Base-by-base conservation (phyloP, 92 coral and sea anemone genomes). In the Actinernus sp. region DNA sequence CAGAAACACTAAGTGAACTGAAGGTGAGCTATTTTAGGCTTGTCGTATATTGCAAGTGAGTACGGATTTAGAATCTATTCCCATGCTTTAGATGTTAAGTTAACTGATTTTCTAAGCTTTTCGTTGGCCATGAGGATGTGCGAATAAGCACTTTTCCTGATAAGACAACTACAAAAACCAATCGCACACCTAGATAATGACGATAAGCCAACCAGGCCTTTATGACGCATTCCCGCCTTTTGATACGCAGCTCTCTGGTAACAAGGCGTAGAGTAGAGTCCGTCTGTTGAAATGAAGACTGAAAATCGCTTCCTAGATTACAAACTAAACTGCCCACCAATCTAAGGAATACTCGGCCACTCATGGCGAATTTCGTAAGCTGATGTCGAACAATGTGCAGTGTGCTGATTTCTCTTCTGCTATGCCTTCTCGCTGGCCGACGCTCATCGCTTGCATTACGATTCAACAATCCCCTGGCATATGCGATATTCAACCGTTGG, bases 401-500 rank as follows among this genome's bases (percentile, higher is more conserved):
- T 12, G 38, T 70, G 46, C 27, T 38, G 58, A 50, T 29, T 23
- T 6, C 25, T 17, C 36, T 70, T 13, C 30, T 70, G 41, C 76
- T 55, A 68, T 40, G 29, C 30, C 45, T 68, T 17, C 39, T 41
- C 23, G 34, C 39, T 30, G 47, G 54, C 8, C 29, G 14, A 22
- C 43, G 64, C 7, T 56, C 24, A 13, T 14, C 39, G 55, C 31
- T 44, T 56, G 65, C 55, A 37, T 45, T 70, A 38, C 58, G 78
- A 37, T 70, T 70, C 38, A 70, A 70, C 45, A 57, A 46, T 19
- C 31, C 36, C 21, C 14, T 70, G 17, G 66, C 78, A 17, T 53
- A 70, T 55, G 78, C 78, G 19, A 70, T 70, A 46, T 70, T 23
- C 32, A 36, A 28, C 14, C 37, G 66, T 29, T 77, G 89, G 89